These are phyloP conservation scores for Pseudolycoriella hygida DNA, from an alignment of 2,888 invertebrate genomes.

Conservation along the genomic window DNA sequence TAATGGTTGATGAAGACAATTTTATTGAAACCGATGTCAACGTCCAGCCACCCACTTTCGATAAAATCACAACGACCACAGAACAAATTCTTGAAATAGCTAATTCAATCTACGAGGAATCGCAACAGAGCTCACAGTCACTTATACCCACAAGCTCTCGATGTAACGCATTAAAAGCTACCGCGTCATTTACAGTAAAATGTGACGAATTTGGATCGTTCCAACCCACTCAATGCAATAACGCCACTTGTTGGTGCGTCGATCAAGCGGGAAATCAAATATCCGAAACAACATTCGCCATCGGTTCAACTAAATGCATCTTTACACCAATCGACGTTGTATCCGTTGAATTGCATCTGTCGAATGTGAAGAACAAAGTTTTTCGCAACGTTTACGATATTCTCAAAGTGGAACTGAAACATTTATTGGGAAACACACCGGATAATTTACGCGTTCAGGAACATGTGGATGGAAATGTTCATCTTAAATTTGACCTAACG, in stretches of 20 bases:
- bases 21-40: conserved; percentile 13
- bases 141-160: conserved; percentile 24
- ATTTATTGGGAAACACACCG: conserved; percentile 30
- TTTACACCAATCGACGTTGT: conserved; percentile 57
- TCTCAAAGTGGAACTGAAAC: conserved; percentile 25
- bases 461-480: conserved; percentile 31
- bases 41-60: not conserved
- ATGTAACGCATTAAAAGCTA: conserved; percentile 30
- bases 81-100: conserved; percentile 20
- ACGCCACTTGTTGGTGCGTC: conserved; percentile 65
- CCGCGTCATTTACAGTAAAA: conserved; percentile 31
- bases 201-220: conserved; percentile 54
- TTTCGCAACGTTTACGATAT: conserved; percentile 30
- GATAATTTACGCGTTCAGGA: conserved; percentile 35
- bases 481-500: conserved; percentile 43
- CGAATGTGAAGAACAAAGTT: conserved; percentile 35
- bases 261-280: conserved; percentile 65
- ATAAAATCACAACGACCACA: conserved; percentile 10
- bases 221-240: conserved; percentile 54
- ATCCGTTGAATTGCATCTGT: conserved; percentile 55
- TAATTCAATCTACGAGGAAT: conserved; percentile 22
- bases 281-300: conserved; percentile 37
- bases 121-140: conserved; percentile 21
- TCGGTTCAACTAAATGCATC: conserved; percentile 36
- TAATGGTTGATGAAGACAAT: conserved; percentile 31